These are phyloP conservation scores for Cyprinodon brontotheroides DNA, from an alignment of 2,113 vertebrate species.

Conservation along the genomic window DNA sequence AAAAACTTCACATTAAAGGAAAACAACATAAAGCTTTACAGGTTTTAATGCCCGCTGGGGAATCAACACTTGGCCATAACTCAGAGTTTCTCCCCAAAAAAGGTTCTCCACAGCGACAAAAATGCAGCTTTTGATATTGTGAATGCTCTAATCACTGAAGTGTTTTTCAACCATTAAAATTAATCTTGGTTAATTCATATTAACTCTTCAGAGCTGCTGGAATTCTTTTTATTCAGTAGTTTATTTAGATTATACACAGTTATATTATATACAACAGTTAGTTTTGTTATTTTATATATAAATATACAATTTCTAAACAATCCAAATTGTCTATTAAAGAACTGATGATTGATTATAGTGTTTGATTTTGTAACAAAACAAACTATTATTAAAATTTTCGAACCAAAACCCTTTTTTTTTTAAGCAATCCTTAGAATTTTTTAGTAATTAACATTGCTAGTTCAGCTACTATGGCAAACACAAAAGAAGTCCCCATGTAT, in stretches of 20 bases:
- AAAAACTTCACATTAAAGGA: constrained; percentile 13
- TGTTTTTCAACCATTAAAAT: not conserved
- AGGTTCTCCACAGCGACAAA: not conserved
- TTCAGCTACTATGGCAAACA: too few species aligned
- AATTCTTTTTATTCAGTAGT: not conserved
- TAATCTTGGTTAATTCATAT: not conserved
- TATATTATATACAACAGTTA: not conserved
- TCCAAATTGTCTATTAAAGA: too few species aligned
- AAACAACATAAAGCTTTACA: not conserved
- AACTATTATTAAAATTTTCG: too few species aligned
- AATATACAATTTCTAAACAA: too few species aligned
- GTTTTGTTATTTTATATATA: not conserved
- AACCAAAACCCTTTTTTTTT: too few species aligned
- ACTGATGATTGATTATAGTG: too few species aligned
- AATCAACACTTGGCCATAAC: not conserved
- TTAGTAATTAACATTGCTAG: too few species aligned
- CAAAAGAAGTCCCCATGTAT: too few species aligned
- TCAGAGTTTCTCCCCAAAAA: not conserved
- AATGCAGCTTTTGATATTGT: not conserved
- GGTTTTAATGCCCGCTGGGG: not conserved
- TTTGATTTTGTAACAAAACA: too few species aligned
- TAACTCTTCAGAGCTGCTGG: not conserved
- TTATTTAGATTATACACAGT: not conserved
- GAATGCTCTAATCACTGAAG: not conserved
- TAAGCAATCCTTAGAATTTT: too few species aligned